Conservation (phyloP, 2,797 vertebrate genomes). For the Malacoraja senta region DNA sequence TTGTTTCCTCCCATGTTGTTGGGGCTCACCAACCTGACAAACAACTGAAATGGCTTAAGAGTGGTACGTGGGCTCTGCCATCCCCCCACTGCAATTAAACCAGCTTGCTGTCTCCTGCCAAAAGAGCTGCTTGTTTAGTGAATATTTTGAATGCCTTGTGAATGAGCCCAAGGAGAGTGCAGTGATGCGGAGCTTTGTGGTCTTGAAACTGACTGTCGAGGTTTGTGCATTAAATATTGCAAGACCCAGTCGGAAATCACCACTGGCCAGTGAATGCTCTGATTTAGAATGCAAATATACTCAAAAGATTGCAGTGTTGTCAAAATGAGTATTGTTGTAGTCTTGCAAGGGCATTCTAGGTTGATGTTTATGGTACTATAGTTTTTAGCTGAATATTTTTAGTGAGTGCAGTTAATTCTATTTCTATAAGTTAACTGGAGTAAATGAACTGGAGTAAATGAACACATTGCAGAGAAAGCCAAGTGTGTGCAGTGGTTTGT, state of each 20-base stretch:
- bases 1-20: not conserved
- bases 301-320: not conserved
- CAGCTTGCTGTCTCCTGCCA: not conserved
- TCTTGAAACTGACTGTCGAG: not conserved
- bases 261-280: not conserved
- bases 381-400: not conserved
- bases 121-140: not conserved
- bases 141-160: not conserved
- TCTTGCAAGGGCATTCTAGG: not conserved
- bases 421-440: not conserved
- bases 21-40: not conserved
- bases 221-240: not conserved
- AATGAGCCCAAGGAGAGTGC: not conserved
- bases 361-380: not conserved
- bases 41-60: not conserved
- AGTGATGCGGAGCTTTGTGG: not conserved
- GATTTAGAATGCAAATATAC: not conserved
- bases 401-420: not conserved
- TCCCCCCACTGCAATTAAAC: not conserved
- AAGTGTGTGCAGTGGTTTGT: not conserved
- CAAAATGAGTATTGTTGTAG: not conserved
- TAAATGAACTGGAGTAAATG: not conserved
- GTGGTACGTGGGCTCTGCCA: not conserved
- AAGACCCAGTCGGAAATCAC: not conserved
- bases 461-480: not conserved